Evolutionary conservation across 2,113 vertebrate species (phyloP).

Genomic region (Siniperca knerii): DNA sequence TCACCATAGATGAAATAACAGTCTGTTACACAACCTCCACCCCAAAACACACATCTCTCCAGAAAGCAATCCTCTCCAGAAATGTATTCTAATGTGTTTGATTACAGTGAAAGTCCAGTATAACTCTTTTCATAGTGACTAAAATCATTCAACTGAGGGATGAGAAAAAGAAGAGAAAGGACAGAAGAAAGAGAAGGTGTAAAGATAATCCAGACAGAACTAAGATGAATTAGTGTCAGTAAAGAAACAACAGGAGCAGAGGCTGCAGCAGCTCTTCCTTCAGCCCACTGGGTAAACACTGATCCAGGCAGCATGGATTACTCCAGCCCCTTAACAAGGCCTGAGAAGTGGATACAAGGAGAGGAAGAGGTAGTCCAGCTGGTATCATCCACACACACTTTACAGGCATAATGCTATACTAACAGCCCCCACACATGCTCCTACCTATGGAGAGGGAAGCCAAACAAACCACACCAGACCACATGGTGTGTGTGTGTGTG

Average conservation of each 20-base stretch:
- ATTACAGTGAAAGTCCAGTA: not conserved
- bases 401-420: constrained; percentile 33
- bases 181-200: not conserved
- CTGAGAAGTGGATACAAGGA: constrained; percentile 41
- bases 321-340: constrained; percentile 54
- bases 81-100: not conserved
- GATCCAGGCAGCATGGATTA: constrained; percentile 55
- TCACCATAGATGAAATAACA: not conserved
- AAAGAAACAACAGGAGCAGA: constrained; percentile 36
- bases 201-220: not conserved
- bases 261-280: constrained; percentile 34
- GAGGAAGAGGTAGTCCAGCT: constrained; percentile 65
- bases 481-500: constrained; percentile 43
- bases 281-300: constrained; percentile 58
- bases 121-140: not conserved
- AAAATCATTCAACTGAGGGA: not conserved
- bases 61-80: too few relatives aligned
- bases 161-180: not conserved
- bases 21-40: not conserved
- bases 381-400: constrained; percentile 51
- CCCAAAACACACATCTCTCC: not conserved
- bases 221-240: not conserved
- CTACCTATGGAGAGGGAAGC: constrained; percentile 57
- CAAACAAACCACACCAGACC: constrained; percentile 58
- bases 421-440: constrained; percentile 50